A percentile compares a stretch with the other conserved stretches of the same genome.
Conservation (phyloP, 2,113 vertebrate genomes). For the Rhynchomys soricoides region DNA sequence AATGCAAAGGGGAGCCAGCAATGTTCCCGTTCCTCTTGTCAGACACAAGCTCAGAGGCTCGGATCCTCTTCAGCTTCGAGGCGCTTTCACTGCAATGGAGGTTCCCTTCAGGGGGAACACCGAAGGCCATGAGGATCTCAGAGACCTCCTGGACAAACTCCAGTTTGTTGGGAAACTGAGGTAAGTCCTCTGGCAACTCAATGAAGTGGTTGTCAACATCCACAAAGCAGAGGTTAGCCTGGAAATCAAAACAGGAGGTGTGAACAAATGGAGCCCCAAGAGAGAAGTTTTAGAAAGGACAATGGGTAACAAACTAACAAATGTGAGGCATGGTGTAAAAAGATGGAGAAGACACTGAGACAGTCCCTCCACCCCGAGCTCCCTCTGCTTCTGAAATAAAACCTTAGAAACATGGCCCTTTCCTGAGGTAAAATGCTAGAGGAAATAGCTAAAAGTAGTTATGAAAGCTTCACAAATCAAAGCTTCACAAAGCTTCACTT, state of each 20-base stretch:
- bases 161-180: constrained; percentile 98
- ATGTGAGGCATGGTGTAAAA: background rate
- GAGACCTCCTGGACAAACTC: constrained; percentile 99
- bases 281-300: constrained; percentile 18
- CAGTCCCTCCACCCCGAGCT: background rate
- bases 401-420: background rate
- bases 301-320: background rate
- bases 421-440: background rate
- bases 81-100: constrained; percentile 92
- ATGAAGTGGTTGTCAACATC: constrained; percentile 99
- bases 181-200: constrained; percentile 97
- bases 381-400: background rate
- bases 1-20: constrained; percentile 92
- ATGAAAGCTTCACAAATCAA: background rate
- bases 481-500: background rate
- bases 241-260: constrained; percentile 74
- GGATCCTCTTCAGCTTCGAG: constrained; percentile 90
- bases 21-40: constrained; percentile 98
- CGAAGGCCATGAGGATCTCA: constrained; percentile 95
- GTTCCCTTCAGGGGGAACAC: constrained; percentile 94
- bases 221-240: constrained; percentile 99
- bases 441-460: background rate
- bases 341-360: constrained; percentile 3
- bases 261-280: background rate
- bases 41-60: constrained; percentile 91